Evolutionary conservation across 2,888 invertebrate genomes (phyloP).

Genomic region (Cephus runcator): DNA sequence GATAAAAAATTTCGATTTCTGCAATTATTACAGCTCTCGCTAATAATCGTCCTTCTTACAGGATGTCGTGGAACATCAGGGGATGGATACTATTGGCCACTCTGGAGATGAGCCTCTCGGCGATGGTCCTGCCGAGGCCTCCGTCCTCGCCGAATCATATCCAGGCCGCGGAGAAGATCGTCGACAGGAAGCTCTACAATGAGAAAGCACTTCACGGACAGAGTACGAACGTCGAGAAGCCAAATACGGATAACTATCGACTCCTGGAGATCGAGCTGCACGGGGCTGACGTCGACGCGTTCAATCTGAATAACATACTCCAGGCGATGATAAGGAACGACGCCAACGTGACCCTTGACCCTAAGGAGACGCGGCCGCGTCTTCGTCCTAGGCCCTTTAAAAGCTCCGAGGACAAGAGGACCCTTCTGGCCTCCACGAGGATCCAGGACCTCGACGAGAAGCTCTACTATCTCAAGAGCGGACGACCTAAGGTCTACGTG

Average conservation of each 20-base stretch:
- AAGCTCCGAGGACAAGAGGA: conserved; percentile 25
- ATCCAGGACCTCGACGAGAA: conserved; percentile 44
- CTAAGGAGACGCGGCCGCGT: conserved; percentile 43
- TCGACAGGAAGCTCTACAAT: conserved; percentile 34
- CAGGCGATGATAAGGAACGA: conserved; percentile 34
- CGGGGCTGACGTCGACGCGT: conserved; percentile 42
- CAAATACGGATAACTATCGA: conserved; percentile 42
- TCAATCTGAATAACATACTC: conserved; percentile 48
- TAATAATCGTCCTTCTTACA: conserved; percentile 26
- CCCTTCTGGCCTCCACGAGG: conserved; percentile 30
- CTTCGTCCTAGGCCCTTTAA: conserved; percentile 30
- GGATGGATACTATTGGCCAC: conserved; percentile 36
- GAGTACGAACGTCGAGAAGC: conserved; percentile 53
- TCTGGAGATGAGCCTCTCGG: conserved; percentile 42
- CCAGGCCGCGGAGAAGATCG: conserved; percentile 36
- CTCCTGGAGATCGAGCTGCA: conserved; percentile 55
- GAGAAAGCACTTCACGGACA: conserved; percentile 40
- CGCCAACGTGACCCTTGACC: conserved; percentile 47
- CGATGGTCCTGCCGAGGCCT: conserved; percentile 58
- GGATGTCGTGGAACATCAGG: conserved; percentile 39
- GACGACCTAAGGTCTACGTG: conserved; percentile 53
- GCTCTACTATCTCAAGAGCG: conserved; percentile 52
- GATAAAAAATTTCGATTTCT: not conserved
- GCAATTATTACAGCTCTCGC: not conserved
- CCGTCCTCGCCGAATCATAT: conserved; percentile 55